Evolutionary conservation across 1,140 invertebrate genomes (phyloP).

Genomic region (Acromyrmex charruanus): DNA sequence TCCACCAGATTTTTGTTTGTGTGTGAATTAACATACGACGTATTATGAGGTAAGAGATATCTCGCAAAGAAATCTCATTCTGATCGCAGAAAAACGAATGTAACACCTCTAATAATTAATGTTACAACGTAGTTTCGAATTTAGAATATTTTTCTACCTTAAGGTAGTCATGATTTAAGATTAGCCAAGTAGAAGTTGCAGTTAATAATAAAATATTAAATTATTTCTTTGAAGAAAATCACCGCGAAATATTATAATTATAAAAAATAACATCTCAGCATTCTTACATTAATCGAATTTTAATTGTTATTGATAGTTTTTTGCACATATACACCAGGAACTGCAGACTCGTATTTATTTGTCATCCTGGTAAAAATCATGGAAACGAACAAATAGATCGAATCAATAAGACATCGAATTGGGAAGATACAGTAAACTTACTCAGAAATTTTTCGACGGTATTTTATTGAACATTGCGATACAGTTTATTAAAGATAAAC

Average conservation of each 20-base stretch:
- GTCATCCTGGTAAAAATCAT: not conserved
- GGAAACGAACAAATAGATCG: conserved; percentile 22
- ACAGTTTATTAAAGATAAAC: conserved; percentile 16
- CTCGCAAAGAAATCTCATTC: not conserved
- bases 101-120: not conserved
- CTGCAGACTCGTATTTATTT: conserved; percentile 25
- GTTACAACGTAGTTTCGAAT: too few relatives aligned
- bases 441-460: conserved; percentile 13
- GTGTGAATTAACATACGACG: not conserved
- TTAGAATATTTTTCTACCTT: not conserved
- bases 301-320: not conserved
- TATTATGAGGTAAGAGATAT: not conserved
- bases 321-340: conserved; percentile 13
- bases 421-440: conserved; percentile 29
- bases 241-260: not conserved
- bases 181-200: not conserved
- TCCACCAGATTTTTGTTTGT: not conserved
- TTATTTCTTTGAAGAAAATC: not conserved
- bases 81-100: not conserved
- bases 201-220: conserved; percentile 10
- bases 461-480: conserved; percentile 26
- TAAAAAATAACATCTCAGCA: not conserved
- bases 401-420: conserved; percentile 4
- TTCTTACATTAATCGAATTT: not conserved
- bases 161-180: not conserved